Evolutionary conservation across 1,140 invertebrate species (phyloP).

Genomic region (Ips typographus): DNA sequence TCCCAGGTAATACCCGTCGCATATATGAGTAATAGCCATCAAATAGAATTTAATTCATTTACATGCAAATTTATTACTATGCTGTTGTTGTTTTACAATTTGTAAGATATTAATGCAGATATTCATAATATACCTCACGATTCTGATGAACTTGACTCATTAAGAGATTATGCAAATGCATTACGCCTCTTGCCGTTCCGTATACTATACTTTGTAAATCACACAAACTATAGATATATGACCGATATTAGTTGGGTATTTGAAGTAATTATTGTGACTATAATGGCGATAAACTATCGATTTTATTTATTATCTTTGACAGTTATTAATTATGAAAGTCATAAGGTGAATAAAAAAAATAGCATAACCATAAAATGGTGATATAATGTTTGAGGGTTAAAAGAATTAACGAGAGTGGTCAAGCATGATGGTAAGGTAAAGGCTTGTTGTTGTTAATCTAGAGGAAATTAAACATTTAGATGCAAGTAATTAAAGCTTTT

Average conservation of each 20-base stretch:
- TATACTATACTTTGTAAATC: not conserved
- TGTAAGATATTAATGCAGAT: slow-evolving; percentile 29
- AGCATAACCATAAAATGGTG: no score
- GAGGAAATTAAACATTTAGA: no score
- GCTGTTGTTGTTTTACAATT: slow-evolving; percentile 29
- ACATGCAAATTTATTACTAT: slow-evolving; percentile 28
- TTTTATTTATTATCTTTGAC: not conserved
- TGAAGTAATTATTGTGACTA: not conserved
- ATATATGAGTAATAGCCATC: slow-evolving; percentile 25
- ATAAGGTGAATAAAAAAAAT: no score
- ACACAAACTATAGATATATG: not conserved
- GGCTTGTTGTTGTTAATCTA: no score
- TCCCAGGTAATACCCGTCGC: slow-evolving; percentile 11
- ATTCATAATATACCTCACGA: slow-evolving; percentile 25
- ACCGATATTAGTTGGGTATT: not conserved
- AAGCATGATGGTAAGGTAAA: no score
- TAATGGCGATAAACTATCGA: not conserved
- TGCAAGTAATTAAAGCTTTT: no score
- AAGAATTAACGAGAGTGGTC: no score
- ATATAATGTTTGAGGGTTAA: no score
- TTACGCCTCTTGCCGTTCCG: slow-evolving; percentile 3
- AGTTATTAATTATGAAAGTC: not conserved
- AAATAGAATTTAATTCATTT: slow-evolving; percentile 29
- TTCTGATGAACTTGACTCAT: slow-evolving; percentile 28
- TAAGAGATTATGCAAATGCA: slow-evolving; percentile 22